A percentile compares a stretch with the other conserved stretches of the same genome.
These are phyloP conservation scores for Nyctibius grandis DNA, from an alignment of 2,797 vertebrate species.

Conservation along the genomic window DNA sequence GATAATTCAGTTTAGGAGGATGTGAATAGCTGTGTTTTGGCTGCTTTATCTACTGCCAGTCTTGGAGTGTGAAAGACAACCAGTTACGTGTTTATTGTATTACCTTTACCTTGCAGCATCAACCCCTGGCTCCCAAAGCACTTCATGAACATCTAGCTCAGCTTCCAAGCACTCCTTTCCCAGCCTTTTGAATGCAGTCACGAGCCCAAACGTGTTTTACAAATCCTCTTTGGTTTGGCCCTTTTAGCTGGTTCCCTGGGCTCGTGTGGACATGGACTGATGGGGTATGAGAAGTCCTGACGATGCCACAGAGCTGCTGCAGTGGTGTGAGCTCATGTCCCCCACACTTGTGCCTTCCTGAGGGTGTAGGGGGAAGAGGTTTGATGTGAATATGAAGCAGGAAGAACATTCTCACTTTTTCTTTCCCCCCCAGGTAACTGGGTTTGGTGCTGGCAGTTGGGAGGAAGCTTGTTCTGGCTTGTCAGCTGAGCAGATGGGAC, in stretches of 20 bases:
- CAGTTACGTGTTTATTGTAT: not conserved
- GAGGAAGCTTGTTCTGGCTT: conserved; percentile 39
- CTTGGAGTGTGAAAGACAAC: not conserved
- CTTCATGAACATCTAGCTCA: not conserved
- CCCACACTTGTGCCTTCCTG: accelerated
- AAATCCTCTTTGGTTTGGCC: not conserved
- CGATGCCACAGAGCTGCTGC: not conserved
- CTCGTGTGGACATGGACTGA: not conserved
- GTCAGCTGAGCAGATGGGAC: not conserved
- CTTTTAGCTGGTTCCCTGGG: not conserved
- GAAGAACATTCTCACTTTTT: not conserved
- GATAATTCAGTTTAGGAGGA: not conserved
- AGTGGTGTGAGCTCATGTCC: not conserved
- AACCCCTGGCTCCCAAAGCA: not conserved
- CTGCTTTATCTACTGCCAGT: not conserved
- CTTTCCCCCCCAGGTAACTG: not conserved
- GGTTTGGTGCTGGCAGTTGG: not conserved
- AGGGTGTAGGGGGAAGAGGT: not conserved
- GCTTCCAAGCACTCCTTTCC: not conserved
- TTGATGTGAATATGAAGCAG: not conserved
- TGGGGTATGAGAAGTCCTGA: not conserved
- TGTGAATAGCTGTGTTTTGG: not conserved
- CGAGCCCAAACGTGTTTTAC: not conserved
- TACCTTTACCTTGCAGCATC: not conserved
- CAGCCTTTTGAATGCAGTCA: not conserved